These are phyloP conservation scores for Corythaeola cristata DNA, from an alignment of 2,113 vertebrate genomes.

Conservation along the genomic window DNA sequence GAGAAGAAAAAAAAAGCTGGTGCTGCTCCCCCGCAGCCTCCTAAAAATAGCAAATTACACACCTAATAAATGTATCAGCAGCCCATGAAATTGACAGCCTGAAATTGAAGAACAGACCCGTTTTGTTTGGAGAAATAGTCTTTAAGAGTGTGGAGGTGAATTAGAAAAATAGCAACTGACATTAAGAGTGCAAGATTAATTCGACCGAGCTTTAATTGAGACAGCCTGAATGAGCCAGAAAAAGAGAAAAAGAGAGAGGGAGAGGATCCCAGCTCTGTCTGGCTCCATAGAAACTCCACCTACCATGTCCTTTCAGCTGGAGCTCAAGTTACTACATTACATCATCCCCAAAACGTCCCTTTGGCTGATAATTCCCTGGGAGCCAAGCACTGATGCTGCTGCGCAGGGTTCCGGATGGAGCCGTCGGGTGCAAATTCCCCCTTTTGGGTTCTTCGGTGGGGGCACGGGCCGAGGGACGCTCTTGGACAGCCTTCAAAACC, in stretches of 20 bases:
- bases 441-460: neutral
- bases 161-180: slow-evolving; percentile 70
- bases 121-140: slow-evolving; percentile 70
- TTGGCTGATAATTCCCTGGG: slow-evolving; percentile 46
- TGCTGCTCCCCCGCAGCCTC: slow-evolving; percentile 62
- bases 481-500: neutral
- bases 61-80: slow-evolving; percentile 77
- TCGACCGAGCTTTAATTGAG: slow-evolving; percentile 34
- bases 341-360: slow-evolving; percentile 51
- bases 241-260: slow-evolving; percentile 40
- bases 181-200: slow-evolving; percentile 68
- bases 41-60: slow-evolving; percentile 77
- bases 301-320: slow-evolving; percentile 33
- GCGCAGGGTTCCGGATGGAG: accelerated
- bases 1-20: slow-evolving; percentile 22
- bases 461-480: neutral
- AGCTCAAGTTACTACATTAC: slow-evolving; percentile 62
- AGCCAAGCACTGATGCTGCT: neutral
- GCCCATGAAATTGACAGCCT: slow-evolving; percentile 73
- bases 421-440: neutral
- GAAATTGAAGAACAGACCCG: slow-evolving; percentile 66
- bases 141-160: slow-evolving; percentile 64
- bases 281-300: slow-evolving; percentile 64
- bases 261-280: slow-evolving; percentile 59
- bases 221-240: slow-evolving; percentile 49